Evolutionary conservation across 2,888 invertebrate species (phyloP), one percentile per base, ranked within the genome.

Genomic region (Idaea aversata): DNA sequence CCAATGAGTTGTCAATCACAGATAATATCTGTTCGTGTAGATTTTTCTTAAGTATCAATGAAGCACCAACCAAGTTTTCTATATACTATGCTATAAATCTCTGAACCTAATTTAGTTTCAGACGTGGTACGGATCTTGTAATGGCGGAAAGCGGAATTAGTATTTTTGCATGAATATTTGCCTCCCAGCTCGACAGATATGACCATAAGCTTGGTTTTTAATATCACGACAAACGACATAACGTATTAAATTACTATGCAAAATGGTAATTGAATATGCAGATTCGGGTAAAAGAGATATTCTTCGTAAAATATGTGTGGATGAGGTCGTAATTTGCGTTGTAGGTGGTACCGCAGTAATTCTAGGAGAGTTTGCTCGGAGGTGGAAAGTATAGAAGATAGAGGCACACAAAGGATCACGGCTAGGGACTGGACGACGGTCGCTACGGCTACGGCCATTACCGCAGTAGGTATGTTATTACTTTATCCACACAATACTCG

Each of bases 1-100:
- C 73, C 78, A 77, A 82, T 82, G 77, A 72, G 74, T 72, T 77
- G 75, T 74, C 75, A 78, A 79, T 80, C 78, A 75, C 60, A 71
- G 77, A 80, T 80, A 75, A 72, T 74, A 81, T 80, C 81, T 73
- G 61, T 66, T 75, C 74, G 78, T 76, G 82, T 69, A 69, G 25
- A 70, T 76, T 75, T 77, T 81, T 80, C 81, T 80, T 80, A 74
- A 81, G 79, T 72, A 75, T 58, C 74, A 71, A 75, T 65, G 71
- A 71, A 70, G 69, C 75, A 67, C 65, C 67, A 70, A 72, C 10
- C 34, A 15, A 4, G 34, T 34, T 10, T 68, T 70, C 70, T 68
- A 65, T 63, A 70, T 68, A 73, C 74, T 72, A 74, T 75, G 77
- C 75, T 75, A 80, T 75, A 82, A 79, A 77, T 76, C 67, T 69